Conservation (phyloP, 2,888 invertebrate genomes). For the Drosophila picticornis region DNA sequence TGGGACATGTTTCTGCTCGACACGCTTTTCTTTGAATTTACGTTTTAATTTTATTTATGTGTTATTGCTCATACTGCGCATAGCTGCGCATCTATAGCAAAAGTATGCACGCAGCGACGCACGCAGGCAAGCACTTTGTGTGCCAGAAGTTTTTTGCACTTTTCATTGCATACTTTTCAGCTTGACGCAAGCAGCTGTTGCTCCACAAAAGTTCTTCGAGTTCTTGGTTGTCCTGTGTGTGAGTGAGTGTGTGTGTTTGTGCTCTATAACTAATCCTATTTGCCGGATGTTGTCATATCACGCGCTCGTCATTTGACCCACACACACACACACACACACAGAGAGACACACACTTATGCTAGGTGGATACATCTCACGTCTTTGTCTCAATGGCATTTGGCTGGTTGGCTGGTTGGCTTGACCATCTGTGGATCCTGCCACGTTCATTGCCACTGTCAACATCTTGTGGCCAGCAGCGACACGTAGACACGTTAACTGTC, state of each 20-base stretch:
- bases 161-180: constrained; percentile 71
- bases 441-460: constrained; percentile 79
- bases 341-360: constrained; percentile 1
- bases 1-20: too few species aligned
- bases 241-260: constrained; percentile 22
- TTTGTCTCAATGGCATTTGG: constrained; percentile 33
- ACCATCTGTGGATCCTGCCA: constrained; percentile 59
- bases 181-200: constrained; percentile 65
- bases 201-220: constrained; percentile 26
- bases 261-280: constrained; percentile 70
- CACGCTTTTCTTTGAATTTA: neutral
- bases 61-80: neutral
- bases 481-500: constrained; percentile 45
- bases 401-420: constrained; percentile 47
- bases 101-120: neutral
- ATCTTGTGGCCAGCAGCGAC: constrained; percentile 71
- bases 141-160: constrained; percentile 56
- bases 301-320: constrained; percentile 75
- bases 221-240: constrained; percentile 14
- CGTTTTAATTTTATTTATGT: neutral
- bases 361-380: constrained; percentile 45
- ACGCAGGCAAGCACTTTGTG: constrained; percentile 21
- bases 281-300: constrained; percentile 73
- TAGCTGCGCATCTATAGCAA: constrained; percentile 21
- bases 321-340: constrained; percentile 24